Percentiles rank a stretch among this genome's conserved stretches.
These are phyloP conservation scores for Pelecanoides urinatrix DNA, from an alignment of 2,113 vertebrate species.

Conservation along the genomic window DNA sequence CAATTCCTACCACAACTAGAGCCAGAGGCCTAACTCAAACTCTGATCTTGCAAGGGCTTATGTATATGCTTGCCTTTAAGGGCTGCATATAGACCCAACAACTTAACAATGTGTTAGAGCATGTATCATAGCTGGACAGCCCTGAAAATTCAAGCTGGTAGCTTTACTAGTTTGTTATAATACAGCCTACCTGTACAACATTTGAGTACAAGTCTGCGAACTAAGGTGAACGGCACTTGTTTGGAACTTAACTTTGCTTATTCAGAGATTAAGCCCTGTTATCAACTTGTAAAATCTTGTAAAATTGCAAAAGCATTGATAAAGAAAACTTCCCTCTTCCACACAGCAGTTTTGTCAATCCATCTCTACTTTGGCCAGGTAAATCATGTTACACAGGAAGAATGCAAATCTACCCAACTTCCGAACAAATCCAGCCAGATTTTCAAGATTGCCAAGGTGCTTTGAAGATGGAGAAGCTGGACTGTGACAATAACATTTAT, in stretches of 20 bases:
- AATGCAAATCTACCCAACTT: background rate
- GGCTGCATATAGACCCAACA: background rate
- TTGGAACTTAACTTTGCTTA: conserved; percentile 31
- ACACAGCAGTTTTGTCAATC: background rate
- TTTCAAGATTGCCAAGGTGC: background rate
- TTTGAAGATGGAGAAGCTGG: background rate
- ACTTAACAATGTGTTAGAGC: background rate
- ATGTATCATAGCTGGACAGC: background rate
- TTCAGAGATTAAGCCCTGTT: background rate
- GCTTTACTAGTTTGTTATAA: background rate
- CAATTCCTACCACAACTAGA: background rate
- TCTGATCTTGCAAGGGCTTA: background rate
- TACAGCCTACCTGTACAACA: background rate
- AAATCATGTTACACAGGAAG: background rate
- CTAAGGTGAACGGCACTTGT: background rate
- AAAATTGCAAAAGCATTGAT: background rate
- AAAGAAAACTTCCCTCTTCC: background rate
- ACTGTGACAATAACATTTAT: background rate
- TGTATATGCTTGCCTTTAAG: background rate
- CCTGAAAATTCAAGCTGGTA: background rate
- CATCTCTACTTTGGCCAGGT: background rate
- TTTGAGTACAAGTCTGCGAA: background rate
- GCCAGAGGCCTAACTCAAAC: background rate
- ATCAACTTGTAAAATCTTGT: conserved; percentile 17
- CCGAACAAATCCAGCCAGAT: background rate